Evolutionary conservation across 2,888 invertebrate species (phyloP), one percentile per base, ranked within the genome.

Genomic region (Oithona nana): DNA sequence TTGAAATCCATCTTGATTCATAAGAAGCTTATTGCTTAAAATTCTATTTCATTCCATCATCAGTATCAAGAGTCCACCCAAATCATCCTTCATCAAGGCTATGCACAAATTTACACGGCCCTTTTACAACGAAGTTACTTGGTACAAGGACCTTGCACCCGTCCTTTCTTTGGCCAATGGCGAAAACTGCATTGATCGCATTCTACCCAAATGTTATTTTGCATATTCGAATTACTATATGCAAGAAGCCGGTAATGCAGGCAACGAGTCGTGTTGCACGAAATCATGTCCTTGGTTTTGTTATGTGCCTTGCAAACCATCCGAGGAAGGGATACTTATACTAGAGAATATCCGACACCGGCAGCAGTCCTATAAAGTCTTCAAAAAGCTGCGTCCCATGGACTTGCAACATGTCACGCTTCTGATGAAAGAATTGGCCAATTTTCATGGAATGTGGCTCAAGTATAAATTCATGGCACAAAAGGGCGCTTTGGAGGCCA

Each of bases 361-460:
- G 20, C 39, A 16, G n/a, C 20, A 39, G 24, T 54, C 24, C 24
- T 54, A 6, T 8, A 51, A 20, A 20, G 60, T 59, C 59, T 60
- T 31, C 28, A 31, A 63, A 29, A 58, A 60, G 54, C 49, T 26
- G 22, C 13, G 29, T 20, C 52, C 57, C 30, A 26, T 57, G 1
- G 28, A 28, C 2, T 20, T 60, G 8, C 26, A 51, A 6, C 58
- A 51, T 39, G 28, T 63, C 28, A 22, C 28, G 2, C 28, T 63
- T n/a, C 39, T 54, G 4, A 26, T 63, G 20, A 28, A 13, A 16
- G 30, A 61, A 22, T 29, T 61, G 28, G 61, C 61, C 29, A 28
- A 61, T 54, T 61, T 61, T 30, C 61, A 61, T 26, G 61, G 61
- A 11, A 51, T 22, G 20, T 61, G 61, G 61, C 61, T 61, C 8